Percentiles rank a stretch among this genome's conserved stretches.
Conservation (phyloP, 2,888 invertebrate genomes). For the Panzeria rudis region DNA sequence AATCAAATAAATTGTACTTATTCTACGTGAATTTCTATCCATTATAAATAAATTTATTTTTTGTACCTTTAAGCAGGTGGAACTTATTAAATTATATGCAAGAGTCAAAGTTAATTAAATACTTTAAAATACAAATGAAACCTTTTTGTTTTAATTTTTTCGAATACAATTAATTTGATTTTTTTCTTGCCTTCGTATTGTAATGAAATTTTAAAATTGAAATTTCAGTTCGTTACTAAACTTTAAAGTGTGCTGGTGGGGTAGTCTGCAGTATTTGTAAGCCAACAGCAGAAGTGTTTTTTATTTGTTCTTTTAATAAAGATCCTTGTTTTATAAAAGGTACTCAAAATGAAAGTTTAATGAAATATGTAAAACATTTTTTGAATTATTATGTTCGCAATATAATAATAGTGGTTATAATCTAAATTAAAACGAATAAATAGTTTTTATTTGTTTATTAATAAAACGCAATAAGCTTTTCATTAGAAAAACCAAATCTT, state of each 20-base stretch:
- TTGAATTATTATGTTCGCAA: too few relatives aligned
- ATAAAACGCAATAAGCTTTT: too few relatives aligned
- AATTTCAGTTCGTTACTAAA: conserved; percentile 51
- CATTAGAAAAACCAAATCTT: too few relatives aligned
- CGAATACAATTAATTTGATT: conserved; percentile 7
- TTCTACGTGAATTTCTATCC: background rate
- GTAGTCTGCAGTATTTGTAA: background rate
- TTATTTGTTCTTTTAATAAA: background rate
- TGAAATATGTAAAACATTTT: background rate
- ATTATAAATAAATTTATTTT: conserved; percentile 24
- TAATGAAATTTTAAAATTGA: background rate
- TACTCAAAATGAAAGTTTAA: background rate
- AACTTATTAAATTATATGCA: conserved; percentile 57
- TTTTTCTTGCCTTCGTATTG: background rate
- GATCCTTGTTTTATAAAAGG: conserved; percentile 28
- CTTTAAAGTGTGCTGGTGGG: conserved; percentile 29
- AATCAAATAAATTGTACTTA: conserved; percentile 10
- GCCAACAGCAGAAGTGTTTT: conserved; percentile 23
- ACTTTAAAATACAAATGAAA: conserved; percentile 4
- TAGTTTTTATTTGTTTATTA: too few relatives aligned
- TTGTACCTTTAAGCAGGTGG: conserved; percentile 43
- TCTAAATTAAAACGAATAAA: too few relatives aligned
- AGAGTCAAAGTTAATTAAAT: conserved; percentile 50
- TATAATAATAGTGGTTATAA: too few relatives aligned
- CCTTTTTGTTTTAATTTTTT: background rate